These are phyloP conservation scores for Sceloporus tristichus DNA, from an alignment of 2,113 vertebrate genomes.

Conservation along the genomic window DNA sequence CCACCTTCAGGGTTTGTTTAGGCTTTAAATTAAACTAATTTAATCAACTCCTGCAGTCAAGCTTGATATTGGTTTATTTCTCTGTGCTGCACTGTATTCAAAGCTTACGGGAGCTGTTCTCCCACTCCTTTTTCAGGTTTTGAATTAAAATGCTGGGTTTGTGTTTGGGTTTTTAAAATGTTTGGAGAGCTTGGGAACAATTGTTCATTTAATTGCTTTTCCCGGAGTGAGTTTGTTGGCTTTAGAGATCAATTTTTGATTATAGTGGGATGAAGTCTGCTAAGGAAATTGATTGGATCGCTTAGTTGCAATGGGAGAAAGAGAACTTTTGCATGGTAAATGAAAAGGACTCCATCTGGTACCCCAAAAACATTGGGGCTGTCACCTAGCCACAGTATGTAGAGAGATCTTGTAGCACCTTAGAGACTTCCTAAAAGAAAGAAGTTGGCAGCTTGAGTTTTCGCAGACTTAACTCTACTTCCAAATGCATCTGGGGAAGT, in stretches of 20 bases:
- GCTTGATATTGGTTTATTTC: slow-evolving; percentile 65
- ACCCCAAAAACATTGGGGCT: no score
- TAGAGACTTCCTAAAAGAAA: no score
- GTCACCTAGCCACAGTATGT: no score
- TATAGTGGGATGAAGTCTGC: not conserved
- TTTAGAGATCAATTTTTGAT: not conserved
- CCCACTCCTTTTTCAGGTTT: slow-evolving; percentile 43
- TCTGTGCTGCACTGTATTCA: slow-evolving; percentile 41
- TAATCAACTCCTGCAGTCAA: slow-evolving; percentile 68
- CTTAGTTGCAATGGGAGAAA: no score
- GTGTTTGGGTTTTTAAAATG: slow-evolving; percentile 10
- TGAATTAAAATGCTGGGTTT: not conserved
- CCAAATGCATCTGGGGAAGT: no score
- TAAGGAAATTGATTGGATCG: not conserved
- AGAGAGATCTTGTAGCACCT: no score
- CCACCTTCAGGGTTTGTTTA: slow-evolving; percentile 61
- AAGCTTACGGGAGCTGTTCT: slow-evolving; percentile 47
- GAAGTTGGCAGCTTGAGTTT: no score
- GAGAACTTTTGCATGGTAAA: not conserved
- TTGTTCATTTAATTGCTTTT: slow-evolving; percentile 21
- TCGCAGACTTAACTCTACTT: no score
- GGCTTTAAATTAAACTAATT: slow-evolving; percentile 67
- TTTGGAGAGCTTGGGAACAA: slow-evolving; percentile 33
- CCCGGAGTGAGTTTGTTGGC: not conserved
- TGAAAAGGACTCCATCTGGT: no score